Conservation (phyloP, 1,140 invertebrate species). For the Bombus pyrosoma region DNA sequence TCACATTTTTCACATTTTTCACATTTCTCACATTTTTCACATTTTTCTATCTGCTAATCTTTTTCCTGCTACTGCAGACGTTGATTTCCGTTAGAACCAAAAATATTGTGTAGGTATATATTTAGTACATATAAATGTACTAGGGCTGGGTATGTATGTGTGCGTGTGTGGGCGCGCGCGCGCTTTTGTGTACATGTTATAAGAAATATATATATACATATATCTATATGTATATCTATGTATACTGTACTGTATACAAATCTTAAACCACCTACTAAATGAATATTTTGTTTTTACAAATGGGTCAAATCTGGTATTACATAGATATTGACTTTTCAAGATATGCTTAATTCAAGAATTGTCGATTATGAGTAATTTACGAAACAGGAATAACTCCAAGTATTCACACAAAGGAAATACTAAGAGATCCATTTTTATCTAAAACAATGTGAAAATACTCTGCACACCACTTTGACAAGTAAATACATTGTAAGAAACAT, state of each 20-base stretch:
- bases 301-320: too few species aligned
- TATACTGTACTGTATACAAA: background rate
- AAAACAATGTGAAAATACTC: too few species aligned
- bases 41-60: background rate
- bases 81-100: conserved; percentile 1
- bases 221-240: background rate
- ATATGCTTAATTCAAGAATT: too few species aligned
- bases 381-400: too few species aligned
- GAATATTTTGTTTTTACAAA: background rate
- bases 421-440: too few species aligned
- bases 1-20: background rate
- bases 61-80: background rate
- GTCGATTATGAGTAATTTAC: too few species aligned
- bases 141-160: too few species aligned
- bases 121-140: too few species aligned
- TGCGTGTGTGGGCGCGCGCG: rapidly evolving
- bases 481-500: too few species aligned
- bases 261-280: background rate
- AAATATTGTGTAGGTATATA: background rate
- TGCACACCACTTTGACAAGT: too few species aligned
- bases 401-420: too few species aligned
- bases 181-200: background rate
- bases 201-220: background rate
- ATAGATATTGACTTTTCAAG: too few species aligned
- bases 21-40: background rate